A percentile compares a stretch with the other conserved stretches of the same genome.
phyloP scores from a whole-genome alignment of 2,113 vertebrate genomes.

The Corvus hawaiiensis region DNA sequence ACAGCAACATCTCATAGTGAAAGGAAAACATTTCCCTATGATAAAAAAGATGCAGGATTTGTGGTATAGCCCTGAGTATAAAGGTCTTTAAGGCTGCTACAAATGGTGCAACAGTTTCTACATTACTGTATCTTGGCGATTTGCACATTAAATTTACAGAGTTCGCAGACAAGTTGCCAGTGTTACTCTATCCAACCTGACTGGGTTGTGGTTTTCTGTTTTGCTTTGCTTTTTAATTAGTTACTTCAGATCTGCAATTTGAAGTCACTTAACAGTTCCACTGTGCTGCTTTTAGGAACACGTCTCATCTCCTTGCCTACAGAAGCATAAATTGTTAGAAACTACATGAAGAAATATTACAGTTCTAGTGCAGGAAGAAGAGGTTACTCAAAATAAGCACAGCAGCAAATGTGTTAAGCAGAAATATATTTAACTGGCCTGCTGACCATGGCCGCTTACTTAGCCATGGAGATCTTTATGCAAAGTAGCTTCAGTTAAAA shows the following conservation, averaged over 20 bases:
- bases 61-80: neutral
- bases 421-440: neutral
- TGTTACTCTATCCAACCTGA: neutral
- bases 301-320: neutral
- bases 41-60: neutral
- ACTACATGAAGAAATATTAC: neutral
- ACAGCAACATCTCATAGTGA: neutral
- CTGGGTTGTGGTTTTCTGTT: neutral
- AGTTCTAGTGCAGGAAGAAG: neutral
- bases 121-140: rapidly evolving
- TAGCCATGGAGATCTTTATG: neutral
- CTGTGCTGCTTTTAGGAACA: neutral
- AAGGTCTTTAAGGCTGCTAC: neutral
- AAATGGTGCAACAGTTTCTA: neutral
- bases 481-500: neutral
- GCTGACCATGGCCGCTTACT: neutral
- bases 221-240: neutral
- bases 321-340: neutral
- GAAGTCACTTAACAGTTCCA: neutral
- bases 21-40: neutral
- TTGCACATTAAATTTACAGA: neutral
- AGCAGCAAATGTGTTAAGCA: neutral
- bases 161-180: neutral
- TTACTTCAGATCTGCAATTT: neutral
- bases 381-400: neutral